Base-by-base conservation (phyloP, 2,888 invertebrate species). In the Acholoe squamosa region DNA sequence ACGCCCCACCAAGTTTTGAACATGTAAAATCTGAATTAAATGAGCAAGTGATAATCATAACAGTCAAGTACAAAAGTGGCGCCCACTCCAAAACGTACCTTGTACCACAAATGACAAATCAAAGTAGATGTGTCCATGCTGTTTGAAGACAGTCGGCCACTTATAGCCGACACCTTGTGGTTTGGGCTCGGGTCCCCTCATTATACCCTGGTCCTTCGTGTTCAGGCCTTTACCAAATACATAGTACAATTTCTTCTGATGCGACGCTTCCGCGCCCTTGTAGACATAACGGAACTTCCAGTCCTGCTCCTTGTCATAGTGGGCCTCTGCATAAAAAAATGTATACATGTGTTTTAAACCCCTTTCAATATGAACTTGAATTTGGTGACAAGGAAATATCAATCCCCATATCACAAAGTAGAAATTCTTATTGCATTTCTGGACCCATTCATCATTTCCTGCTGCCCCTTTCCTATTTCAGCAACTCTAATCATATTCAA, bases 211-310 rank as follows among this genome's bases (percentile, higher is more conserved):
- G 22, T 71, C 52, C 14, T 77, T n/a, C 0, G 0, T 33, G 90
- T 93, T 92, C 93, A 93, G 92, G 7, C 95, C 94, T 89, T 93
- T 93, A 10, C 95, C 94, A 92, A 94, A 95, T 61, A 95, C 95
- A 92, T 95, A 95, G 91, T 93, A 95, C 22, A 95, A 90, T 88
- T 94, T 94, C 92, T 95, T 95, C 77, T 94, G 93, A 28, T 93
- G 93, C 7, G 94, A 93, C 80, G 92, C 91, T 0, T 91, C 77
- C n/a, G 95, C 94, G 16, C 95, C 95, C 92, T 95, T 94, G 84
- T 93, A 92, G 10, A 95, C 95, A 91, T 94, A 94, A 89, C 93
- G 93, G 84, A 93, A 93, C 91, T 94, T 94, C 89, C 93, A 93
- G 10, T 91, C 91, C 19, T 94, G 94, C 91, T 94, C 94, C 84